Percentiles rank a stretch among this genome's conserved stretches.
These are phyloP conservation scores for Hypsibius dujardini DNA, from an alignment of 1,140 invertebrate genomes.

Conservation along the genomic window DNA sequence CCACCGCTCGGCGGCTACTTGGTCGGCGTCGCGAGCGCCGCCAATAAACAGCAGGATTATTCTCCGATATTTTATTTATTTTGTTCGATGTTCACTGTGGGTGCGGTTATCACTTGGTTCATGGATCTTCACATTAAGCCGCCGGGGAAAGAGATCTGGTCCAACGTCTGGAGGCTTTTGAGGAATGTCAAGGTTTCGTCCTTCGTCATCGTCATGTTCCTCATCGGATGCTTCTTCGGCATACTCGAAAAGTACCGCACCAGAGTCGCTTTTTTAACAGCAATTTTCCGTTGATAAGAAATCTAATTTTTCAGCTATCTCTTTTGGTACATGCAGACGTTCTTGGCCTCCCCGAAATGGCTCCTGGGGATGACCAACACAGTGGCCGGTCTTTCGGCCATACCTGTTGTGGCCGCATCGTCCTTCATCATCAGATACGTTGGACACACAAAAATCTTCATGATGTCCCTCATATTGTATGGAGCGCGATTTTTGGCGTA, in stretches of 20 bases:
- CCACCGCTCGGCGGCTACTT: background rate
- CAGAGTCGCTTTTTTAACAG: background rate
- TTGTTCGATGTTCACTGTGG: background rate
- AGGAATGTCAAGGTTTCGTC: background rate
- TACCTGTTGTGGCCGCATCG: background rate
- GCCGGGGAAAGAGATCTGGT: background rate
- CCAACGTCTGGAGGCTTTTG: background rate
- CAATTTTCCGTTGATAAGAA: too few relatives aligned
- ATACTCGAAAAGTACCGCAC: background rate
- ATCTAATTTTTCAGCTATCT: background rate
- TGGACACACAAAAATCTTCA: background rate
- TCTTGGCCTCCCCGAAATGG: background rate
- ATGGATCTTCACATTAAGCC: background rate
- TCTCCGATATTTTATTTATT: background rate
- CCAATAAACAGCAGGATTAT: background rate
- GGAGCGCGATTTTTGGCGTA: slow-evolving; percentile 9
- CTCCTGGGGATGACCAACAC: background rate
- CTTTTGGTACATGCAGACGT: background rate
- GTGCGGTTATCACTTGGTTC: background rate
- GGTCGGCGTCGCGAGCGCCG: background rate
- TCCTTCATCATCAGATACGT: background rate
- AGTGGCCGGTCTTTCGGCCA: background rate
- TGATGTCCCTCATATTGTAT: background rate
- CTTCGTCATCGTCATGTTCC: slow-evolving; percentile 1
- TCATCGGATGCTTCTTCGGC: slow-evolving; percentile 3